These are phyloP conservation scores for Dryobota labecula DNA, from an alignment of 2,888 invertebrate species.

Conservation along the genomic window DNA sequence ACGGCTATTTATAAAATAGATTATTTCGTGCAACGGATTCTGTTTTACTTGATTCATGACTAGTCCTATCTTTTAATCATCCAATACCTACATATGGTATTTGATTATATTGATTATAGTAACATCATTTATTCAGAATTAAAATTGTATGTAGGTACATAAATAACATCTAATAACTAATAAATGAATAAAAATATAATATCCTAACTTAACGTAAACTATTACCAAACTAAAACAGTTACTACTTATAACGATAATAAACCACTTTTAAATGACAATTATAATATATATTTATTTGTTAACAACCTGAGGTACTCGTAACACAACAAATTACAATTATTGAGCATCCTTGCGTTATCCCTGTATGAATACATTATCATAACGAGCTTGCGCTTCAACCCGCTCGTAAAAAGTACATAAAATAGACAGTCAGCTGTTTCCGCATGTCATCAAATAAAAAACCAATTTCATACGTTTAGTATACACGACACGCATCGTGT, in stretches of 20 bases:
- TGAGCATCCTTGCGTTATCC: not conserved
- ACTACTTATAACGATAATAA: no score
- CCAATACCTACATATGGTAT: not conserved
- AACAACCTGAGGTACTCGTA: constrained; percentile 5
- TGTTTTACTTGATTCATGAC: not conserved
- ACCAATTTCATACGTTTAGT: not conserved
- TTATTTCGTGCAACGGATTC: not conserved
- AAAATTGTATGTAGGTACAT: no score
- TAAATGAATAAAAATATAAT: no score
- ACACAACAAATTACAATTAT: constrained; percentile 6
- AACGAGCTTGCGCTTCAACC: constrained; percentile 3
- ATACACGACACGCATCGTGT: not conserved
- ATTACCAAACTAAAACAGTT: no score
- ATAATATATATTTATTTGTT: not conserved
- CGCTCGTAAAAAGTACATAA: constrained; percentile 5
- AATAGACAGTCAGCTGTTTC: constrained; percentile 11
- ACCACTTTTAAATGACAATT: not conserved
- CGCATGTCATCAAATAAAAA: constrained; percentile 14
- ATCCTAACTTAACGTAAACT: no score
- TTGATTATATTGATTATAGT: not conserved
- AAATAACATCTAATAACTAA: no score
- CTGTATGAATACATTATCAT: constrained; percentile 25
- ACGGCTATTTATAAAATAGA: not conserved
- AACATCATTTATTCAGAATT: no score
- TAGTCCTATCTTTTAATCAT: not conserved